These are phyloP conservation scores for Agapornis canus DNA, from an alignment of 2,797 vertebrate species.

Conservation along the genomic window DNA sequence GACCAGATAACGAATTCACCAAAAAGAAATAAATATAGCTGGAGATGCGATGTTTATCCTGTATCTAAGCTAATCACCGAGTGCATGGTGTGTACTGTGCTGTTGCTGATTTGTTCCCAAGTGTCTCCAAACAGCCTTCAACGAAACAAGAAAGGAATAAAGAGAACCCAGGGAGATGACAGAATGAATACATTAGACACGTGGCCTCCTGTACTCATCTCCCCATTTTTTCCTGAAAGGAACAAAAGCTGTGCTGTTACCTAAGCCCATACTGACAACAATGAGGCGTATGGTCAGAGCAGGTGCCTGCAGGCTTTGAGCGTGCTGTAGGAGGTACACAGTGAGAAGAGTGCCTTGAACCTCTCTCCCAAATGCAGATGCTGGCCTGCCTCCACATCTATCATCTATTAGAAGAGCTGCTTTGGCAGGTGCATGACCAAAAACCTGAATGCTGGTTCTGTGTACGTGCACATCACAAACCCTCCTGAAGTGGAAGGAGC, in stretches of 20 bases:
- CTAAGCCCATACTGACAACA: not conserved
- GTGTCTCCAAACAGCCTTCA: constrained; percentile 3
- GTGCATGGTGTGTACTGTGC: not conserved
- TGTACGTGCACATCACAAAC: rapidly evolving
- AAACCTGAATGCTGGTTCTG: rapidly evolving
- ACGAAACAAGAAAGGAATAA: not conserved
- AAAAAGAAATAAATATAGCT: not conserved
- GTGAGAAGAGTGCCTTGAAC: not conserved
- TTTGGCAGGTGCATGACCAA: rapidly evolving
- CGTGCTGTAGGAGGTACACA: not conserved
- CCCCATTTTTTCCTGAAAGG: not conserved
- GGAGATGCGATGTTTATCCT: not conserved
- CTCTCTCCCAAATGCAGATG: not conserved
- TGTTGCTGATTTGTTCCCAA: not conserved
- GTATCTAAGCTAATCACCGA: not conserved
- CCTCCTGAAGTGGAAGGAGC: not conserved
- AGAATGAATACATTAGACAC: not conserved
- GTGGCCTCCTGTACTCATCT: not conserved
- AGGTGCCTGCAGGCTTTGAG: constrained; percentile 18
- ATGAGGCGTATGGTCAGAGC: not conserved
- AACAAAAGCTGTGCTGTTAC: not conserved
- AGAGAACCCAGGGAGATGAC: not conserved
- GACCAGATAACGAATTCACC: not conserved
- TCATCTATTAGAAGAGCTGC: rapidly evolving
- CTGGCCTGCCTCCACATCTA: not conserved